Conservation (phyloP, 2,113 vertebrate genomes). For the Boulengeromyrus knoepffleri region DNA sequence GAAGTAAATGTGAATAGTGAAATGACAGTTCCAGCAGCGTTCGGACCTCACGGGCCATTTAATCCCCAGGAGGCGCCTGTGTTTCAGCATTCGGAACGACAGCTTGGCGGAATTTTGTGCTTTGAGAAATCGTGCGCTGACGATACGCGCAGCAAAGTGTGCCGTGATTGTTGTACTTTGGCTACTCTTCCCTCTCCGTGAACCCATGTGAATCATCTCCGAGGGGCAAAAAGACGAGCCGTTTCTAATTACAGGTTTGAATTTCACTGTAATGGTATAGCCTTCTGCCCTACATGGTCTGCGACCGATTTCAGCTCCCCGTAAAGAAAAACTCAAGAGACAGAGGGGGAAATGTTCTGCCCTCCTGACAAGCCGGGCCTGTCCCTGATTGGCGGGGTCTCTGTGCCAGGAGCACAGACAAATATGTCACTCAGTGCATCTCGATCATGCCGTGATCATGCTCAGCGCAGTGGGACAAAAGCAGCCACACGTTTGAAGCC, state of each 20-base stretch:
- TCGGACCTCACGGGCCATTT: not conserved
- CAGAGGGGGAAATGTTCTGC: not conserved
- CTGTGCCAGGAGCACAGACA: not conserved
- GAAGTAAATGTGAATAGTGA: not conserved
- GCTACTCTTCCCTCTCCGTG: not conserved
- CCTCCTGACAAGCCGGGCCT: not conserved
- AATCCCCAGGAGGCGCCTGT: not conserved
- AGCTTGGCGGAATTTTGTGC: not conserved
- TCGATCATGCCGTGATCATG: not conserved
- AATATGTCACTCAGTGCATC: not conserved
- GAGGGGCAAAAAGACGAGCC: not conserved
- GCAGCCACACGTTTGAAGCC: not conserved
- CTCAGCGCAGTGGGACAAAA: not conserved
- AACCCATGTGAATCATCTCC: not conserved
- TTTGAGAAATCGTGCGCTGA: not conserved
- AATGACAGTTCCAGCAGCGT: not conserved
- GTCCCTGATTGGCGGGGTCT: not conserved
- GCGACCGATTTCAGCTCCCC: not conserved
- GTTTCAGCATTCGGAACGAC: not conserved
- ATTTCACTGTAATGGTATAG: constrained; percentile 10
- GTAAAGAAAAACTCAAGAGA: not conserved
- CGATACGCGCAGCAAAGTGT: not conserved
- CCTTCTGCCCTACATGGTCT: constrained; percentile 2
- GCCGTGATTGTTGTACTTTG: not conserved
- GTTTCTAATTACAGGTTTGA: constrained; percentile 1